A percentile compares a stretch with the other conserved stretches of the same genome.
Conservation (phyloP, 1,140 invertebrate species). For the Tribolium madens region DNA sequence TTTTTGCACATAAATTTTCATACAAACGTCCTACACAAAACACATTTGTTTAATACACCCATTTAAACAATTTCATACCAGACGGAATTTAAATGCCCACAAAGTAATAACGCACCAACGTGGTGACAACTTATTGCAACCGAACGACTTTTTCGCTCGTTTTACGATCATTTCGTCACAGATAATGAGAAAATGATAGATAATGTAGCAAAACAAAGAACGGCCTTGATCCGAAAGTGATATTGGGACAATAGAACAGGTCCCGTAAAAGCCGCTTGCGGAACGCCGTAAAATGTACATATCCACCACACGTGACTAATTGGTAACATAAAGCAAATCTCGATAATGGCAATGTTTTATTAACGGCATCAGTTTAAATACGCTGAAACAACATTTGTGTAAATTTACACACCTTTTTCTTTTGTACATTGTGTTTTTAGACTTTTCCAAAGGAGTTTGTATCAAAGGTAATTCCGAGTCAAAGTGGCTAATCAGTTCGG, state of each 20-base stretch:
- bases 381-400: neutral
- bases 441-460: too few species aligned
- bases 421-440: too few species aligned
- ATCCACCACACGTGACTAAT: conserved; percentile 11
- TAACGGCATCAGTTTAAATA: neutral
- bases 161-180: too few species aligned
- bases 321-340: neutral
- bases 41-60: conserved; percentile 34
- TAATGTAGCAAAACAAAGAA: too few species aligned
- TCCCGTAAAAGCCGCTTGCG: neutral
- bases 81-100: conserved; percentile 1
- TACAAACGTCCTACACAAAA: conserved; percentile 20
- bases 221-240: neutral
- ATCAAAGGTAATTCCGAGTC: neutral
- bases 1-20: conserved; percentile 29
- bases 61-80: conserved; percentile 25
- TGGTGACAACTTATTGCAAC: neutral
- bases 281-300: neutral
- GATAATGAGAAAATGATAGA: too few species aligned
- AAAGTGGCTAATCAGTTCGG: neutral
- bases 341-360: conserved; percentile 4
- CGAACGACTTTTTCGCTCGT: neutral
- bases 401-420: too few species aligned
- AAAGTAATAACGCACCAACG: conserved; percentile 3
- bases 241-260: neutral